Conservation (phyloP, 2,797 vertebrate species). For the Limnodromus scolopaceus region DNA sequence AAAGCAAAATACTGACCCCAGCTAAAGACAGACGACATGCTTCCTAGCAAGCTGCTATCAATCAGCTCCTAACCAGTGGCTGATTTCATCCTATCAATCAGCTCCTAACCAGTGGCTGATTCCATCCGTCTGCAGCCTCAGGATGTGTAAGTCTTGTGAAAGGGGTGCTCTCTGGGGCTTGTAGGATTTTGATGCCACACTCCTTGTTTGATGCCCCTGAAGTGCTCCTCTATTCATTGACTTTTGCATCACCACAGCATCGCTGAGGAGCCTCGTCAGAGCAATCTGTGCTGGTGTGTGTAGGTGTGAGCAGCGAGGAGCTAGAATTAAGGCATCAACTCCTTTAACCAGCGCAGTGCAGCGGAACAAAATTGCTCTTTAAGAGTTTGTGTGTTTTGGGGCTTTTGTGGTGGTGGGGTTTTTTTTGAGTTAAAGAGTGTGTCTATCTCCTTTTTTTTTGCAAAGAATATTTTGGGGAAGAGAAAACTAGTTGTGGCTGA, state of each 20-base stretch:
- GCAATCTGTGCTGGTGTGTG: not conserved
- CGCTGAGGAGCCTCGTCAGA: not conserved
- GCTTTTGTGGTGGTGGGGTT: not conserved
- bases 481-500: not conserved
- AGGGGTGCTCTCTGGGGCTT: not conserved
- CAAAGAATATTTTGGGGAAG: not conserved
- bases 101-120: not conserved
- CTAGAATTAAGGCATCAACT: not conserved
- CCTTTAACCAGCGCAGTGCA: not conserved
- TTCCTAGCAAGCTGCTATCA: not conserved
- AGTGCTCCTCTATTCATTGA: not conserved
- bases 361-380: fast-evolving
- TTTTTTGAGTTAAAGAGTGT: not conserved
- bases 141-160: not conserved
- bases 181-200: not conserved
- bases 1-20: not conserved
- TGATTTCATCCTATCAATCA: not conserved
- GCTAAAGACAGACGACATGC: not conserved
- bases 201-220: not conserved
- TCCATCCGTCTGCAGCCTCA: not conserved
- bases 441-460: not conserved
- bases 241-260: not conserved
- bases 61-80: not conserved
- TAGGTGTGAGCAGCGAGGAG: not conserved
- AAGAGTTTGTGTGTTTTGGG: not conserved